These are phyloP conservation scores for Hypercompe scribonia DNA, from an alignment of 2,888 invertebrate genomes.

Conservation along the genomic window DNA sequence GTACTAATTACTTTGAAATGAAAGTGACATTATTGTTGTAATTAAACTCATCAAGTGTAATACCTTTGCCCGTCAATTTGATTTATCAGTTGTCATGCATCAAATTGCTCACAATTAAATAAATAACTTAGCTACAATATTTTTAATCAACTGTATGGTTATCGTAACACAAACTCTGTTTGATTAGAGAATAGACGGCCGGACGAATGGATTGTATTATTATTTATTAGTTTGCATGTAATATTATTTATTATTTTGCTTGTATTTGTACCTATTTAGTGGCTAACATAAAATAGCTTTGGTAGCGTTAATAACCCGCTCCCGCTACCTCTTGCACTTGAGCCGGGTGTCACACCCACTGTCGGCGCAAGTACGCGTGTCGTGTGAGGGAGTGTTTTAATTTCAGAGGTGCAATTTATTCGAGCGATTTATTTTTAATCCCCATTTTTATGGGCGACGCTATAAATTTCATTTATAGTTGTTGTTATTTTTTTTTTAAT, in stretches of 20 bases:
- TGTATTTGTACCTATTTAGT: neutral
- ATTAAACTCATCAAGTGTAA: neutral
- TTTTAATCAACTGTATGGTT: neutral
- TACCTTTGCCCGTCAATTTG: neutral
- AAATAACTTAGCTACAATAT: neutral
- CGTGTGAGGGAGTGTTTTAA: constrained; percentile 85
- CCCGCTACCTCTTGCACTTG: constrained; percentile 54
- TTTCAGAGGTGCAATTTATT: constrained; percentile 87
- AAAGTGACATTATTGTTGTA: neutral
- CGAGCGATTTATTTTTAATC: constrained; percentile 87
- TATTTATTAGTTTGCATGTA: neutral
- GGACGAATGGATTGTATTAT: no score
- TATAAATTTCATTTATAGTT: constrained; percentile 83
- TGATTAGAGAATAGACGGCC: no score
- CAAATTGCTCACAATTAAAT: neutral
- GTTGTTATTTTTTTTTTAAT: constrained; percentile 73
- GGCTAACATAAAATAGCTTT: neutral
- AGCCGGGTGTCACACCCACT: constrained; percentile 44
- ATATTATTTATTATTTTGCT: neutral
- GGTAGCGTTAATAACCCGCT: constrained; percentile 16
- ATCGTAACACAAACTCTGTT: neutral
- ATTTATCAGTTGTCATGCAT: neutral
- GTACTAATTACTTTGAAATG: neutral
- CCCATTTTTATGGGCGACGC: constrained; percentile 85
- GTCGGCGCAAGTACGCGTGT: constrained; percentile 78